Base-by-base conservation (phyloP, 2,113 vertebrate genomes). In the Centropus bengalensis region DNA sequence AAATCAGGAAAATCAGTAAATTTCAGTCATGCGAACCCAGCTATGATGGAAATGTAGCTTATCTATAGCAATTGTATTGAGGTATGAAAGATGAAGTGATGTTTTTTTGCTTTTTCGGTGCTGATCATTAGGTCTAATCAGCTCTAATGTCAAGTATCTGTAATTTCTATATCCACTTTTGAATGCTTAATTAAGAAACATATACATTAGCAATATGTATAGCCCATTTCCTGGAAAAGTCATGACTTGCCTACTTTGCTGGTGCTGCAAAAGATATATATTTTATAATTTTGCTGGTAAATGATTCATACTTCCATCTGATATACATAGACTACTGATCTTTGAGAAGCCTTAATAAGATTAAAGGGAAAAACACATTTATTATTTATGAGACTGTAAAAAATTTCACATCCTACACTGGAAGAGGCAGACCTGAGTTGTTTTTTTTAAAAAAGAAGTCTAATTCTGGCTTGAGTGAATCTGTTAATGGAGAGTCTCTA, bases 191-290 rank as follows among this genome's bases (percentile, higher is more conserved):
- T 38, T 86, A 71, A 73, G 51, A 82, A 91, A 93, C 40, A 76
- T 22, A 69, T 17, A 17, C 12, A 45, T 77, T 93, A 94, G 30
- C 1, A 1, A 33, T 88, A 82, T 40, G 14, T 49, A 78, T 7
- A 20, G 47, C 36, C 45, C 22, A 36, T 87, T 94, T 96, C 85
- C 67, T 94, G 75, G 86, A 94, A 94, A 20, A 85, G 19, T 32
- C 52, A 7, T 54, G 67, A 38, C 16, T 93, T 89, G 23, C 26
- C 38, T 84, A 18, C 47, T 91, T 86, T 89, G 33, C n/a, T 54
- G 12, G 38, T 51, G 27, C 38, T 70, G 54, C 27, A 87, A 68
- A 92, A 79, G 44, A 91, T 71, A 87, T 63, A 32, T 33, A 51
- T 91, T 63, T 78, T 7, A 40, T 60, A 75, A 64, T 68, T 91